Conservation (phyloP, 2,797 vertebrate genomes). For the Malurus leucopterus region DNA sequence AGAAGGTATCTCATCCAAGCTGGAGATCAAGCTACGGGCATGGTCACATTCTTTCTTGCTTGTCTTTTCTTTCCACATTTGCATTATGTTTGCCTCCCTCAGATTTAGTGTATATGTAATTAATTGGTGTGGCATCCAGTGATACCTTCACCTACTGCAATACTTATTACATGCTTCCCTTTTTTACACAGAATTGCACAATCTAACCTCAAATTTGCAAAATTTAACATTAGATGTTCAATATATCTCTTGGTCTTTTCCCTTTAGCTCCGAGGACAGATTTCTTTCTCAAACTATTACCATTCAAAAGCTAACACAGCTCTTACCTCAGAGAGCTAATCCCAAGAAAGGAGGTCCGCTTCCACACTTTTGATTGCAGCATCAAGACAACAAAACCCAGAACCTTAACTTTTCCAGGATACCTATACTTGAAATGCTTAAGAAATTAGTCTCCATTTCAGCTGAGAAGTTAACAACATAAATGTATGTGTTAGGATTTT, state of each 20-base stretch:
- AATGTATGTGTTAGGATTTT: not conserved
- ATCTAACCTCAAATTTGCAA: not conserved
- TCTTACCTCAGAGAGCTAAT: not conserved
- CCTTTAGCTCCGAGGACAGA: not conserved
- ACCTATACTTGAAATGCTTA: not conserved
- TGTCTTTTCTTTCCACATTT: not conserved
- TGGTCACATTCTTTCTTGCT: not conserved
- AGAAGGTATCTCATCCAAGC: conserved; percentile 58
- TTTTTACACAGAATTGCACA: not conserved
- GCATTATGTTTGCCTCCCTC: not conserved
- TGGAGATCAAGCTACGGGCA: not conserved
- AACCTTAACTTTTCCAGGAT: not conserved
- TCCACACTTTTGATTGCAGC: not conserved
- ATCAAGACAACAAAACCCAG: not conserved
- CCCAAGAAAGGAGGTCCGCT: not conserved
- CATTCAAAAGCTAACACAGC: not conserved
- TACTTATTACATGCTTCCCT: not conserved
- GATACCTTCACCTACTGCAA: not conserved
- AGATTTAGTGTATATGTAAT: not conserved
- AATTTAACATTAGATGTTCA: not conserved
- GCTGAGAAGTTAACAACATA: not conserved
- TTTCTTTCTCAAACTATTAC: not conserved
- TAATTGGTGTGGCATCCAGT: not conserved
- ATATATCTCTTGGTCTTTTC: not conserved
- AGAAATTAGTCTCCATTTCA: not conserved